A percentile compares a stretch with the other conserved stretches of the same genome.
phyloP scores from a whole-genome alignment of 2,797 vertebrate species.

The Coregonus ussuriensis region DNA sequence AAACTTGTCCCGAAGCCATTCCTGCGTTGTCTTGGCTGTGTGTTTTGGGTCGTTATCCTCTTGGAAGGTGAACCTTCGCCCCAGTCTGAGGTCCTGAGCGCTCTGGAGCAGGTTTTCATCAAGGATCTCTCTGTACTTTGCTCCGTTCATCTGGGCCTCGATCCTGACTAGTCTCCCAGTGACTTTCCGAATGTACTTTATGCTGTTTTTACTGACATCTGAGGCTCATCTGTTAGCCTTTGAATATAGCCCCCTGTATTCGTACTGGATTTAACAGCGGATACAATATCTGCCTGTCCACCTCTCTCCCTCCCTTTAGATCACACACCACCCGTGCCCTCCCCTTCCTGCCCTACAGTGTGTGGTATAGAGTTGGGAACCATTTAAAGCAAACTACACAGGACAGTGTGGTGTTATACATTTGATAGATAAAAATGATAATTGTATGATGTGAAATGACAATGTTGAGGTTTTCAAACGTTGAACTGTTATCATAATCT shows the following conservation, averaged over 20 bases:
- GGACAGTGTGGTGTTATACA: not conserved
- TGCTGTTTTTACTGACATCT: too few relatives aligned
- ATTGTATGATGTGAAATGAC: not conserved
- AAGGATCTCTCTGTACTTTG: too few relatives aligned
- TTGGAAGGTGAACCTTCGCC: too few relatives aligned
- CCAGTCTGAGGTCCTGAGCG: too few relatives aligned
- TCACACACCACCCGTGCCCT: not conserved
- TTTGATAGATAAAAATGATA: not conserved
- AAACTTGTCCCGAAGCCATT: too few relatives aligned
- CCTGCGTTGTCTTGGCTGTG: too few relatives aligned
- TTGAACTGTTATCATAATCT: not conserved
- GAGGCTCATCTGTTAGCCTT: constrained; percentile 53
- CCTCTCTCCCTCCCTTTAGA: constrained; percentile 17
- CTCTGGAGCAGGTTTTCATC: too few relatives aligned
- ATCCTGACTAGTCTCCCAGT: too few relatives aligned
- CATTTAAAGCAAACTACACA: not conserved
- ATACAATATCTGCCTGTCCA: constrained; percentile 55
- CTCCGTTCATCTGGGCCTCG: too few relatives aligned
- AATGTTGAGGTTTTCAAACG: not conserved
- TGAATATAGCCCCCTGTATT: constrained; percentile 65
- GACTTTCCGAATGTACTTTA: too few relatives aligned
- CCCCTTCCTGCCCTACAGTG: not conserved
- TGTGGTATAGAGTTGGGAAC: not conserved
- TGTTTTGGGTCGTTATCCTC: too few relatives aligned
- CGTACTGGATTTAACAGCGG: constrained; percentile 51